These are phyloP conservation scores for Oncopodura yosiiana DNA, from an alignment of 1,140 invertebrate genomes.

Conservation along the genomic window DNA sequence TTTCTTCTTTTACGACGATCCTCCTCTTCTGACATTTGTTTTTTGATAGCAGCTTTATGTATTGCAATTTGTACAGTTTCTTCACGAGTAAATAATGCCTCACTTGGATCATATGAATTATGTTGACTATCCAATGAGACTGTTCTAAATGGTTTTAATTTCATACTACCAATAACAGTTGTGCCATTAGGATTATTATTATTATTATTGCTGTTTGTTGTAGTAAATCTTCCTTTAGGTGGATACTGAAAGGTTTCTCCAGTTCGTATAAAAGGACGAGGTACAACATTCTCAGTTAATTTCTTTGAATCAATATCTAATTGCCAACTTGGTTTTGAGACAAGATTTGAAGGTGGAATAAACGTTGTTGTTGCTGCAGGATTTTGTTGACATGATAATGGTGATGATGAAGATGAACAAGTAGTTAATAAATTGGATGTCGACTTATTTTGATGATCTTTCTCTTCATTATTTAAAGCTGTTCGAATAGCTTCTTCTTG, in stretches of 20 bases:
- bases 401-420: too few relatives aligned
- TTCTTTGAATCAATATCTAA: conserved; percentile 8
- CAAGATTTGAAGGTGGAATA: background rate
- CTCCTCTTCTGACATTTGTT: conserved; percentile 40
- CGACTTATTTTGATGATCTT: background rate
- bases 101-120: conserved; percentile 40
- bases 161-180: conserved; percentile 1
- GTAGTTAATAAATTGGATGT: background rate
- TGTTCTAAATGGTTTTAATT: conserved; percentile 24
- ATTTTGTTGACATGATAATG: too few relatives aligned
- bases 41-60: conserved; percentile 43
- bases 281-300: conserved; percentile 2
- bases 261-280: background rate
- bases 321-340: conserved; percentile 7
- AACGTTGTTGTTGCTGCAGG: too few relatives aligned
- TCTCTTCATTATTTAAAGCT: background rate
- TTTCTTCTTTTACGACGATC: conserved; percentile 26
- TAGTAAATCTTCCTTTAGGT: background rate
- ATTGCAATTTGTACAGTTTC: conserved; percentile 42
- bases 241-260: background rate
- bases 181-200: too few relatives aligned
- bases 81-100: conserved; percentile 39
- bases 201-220: background rate
- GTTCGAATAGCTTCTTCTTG: conserved; percentile 35
- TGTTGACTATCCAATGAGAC: conserved; percentile 24